These are phyloP conservation scores for Acanthurus lineatus DNA, from an alignment of 2,797 vertebrate genomes.

Conservation along the genomic window DNA sequence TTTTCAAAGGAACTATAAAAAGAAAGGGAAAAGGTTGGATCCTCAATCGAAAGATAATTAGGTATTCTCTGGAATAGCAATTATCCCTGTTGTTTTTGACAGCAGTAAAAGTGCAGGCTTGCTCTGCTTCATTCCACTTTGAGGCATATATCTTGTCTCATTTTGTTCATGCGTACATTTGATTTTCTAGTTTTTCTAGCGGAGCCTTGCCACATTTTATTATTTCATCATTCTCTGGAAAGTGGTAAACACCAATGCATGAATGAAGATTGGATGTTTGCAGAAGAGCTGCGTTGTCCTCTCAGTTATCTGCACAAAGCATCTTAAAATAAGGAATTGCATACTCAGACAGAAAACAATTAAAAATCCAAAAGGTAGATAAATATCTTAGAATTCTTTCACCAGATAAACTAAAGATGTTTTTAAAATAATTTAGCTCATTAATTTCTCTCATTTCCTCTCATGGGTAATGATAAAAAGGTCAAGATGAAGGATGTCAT, in stretches of 20 bases:
- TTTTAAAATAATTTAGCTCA: conserved; percentile 35
- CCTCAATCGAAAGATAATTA: conserved; percentile 69
- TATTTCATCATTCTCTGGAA: conserved; percentile 38
- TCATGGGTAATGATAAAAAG: conserved; percentile 51
- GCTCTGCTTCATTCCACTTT: conserved; percentile 33
- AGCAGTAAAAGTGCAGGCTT: conserved; percentile 37
- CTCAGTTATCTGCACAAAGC: conserved; percentile 24
- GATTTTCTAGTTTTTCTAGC: conserved; percentile 30
- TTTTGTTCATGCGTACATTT: conserved; percentile 27
- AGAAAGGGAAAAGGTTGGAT: conserved; percentile 48
- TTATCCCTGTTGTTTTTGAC: conserved; percentile 61
- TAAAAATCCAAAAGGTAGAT: conserved; percentile 20
- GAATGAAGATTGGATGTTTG: conserved; percentile 57
- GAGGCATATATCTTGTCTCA: conserved; percentile 38
- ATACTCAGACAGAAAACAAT: conserved; percentile 2
- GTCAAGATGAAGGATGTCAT: conserved; percentile 43
- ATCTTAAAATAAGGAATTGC: conserved; percentile 24
- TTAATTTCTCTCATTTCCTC: conserved; percentile 36
- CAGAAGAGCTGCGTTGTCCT: conserved; percentile 25
- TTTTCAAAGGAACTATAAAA: conserved; percentile 69
- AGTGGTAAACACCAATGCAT: conserved; percentile 49
- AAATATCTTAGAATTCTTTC: conserved; percentile 31
- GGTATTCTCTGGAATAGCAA: conserved; percentile 61
- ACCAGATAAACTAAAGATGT: conserved; percentile 33
- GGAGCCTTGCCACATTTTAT: conserved; percentile 42